Conservation (phyloP, 2,888 invertebrate species). For the Beris morrisii region DNA sequence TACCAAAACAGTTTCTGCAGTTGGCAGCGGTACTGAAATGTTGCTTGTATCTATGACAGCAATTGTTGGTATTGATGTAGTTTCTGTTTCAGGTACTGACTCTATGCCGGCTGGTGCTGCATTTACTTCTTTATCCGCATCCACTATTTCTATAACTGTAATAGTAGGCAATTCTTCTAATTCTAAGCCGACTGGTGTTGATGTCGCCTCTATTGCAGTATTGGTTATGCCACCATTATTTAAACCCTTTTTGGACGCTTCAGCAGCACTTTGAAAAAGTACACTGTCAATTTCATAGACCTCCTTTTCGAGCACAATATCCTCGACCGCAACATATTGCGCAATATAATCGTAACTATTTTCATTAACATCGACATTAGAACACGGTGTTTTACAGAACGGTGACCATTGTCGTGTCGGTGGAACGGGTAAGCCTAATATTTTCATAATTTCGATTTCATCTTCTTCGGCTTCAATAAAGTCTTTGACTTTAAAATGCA, state of each 20-base stretch:
- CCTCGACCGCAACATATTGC: constrained; percentile 49
- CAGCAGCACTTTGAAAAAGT: constrained; percentile 10
- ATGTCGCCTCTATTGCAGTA: background rate
- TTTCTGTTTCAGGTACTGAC: background rate
- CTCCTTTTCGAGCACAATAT: constrained; percentile 40
- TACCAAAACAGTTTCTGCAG: background rate
- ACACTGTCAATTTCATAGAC: constrained; percentile 14
- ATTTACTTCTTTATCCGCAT: background rate
- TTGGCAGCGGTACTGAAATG: background rate
- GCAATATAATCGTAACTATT: constrained; percentile 46
- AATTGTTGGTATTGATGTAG: background rate
- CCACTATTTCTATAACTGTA: no score
- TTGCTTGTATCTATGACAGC: background rate
- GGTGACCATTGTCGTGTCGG: constrained; percentile 37
- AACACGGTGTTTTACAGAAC: constrained; percentile 23
- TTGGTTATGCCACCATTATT: background rate
- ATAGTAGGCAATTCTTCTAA: no score
- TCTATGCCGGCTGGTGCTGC: background rate
- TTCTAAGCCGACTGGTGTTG: background rate
- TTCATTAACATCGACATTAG: constrained; percentile 15
- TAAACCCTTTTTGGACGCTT: constrained; percentile 11
- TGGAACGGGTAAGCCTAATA: constrained; percentile 35
- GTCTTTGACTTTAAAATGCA: constrained; percentile 51
- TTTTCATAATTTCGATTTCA: constrained; percentile 40
- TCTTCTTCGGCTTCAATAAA: constrained; percentile 47